A percentile compares a stretch with the other conserved stretches of the same genome.
Evolutionary conservation across 2,888 invertebrate species (phyloP).

Genomic region (Busseola fusca): DNA sequence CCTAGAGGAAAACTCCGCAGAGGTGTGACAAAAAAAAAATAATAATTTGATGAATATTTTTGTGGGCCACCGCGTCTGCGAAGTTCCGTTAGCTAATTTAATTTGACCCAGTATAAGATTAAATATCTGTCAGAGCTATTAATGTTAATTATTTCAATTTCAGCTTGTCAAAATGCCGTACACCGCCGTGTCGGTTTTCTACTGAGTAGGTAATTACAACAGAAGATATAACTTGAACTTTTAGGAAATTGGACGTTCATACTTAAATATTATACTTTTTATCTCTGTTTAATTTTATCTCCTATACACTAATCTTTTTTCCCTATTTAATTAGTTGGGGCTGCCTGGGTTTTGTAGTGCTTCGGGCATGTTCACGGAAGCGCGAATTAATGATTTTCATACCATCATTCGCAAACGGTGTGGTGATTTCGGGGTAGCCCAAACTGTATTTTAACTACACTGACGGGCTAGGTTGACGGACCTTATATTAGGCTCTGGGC

Average conservation of each 20-base stretch:
- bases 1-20: too few relatives aligned
- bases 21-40: neutral
- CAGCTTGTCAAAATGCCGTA: conserved; percentile 44
- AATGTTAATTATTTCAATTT: conserved; percentile 5
- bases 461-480: too few relatives aligned
- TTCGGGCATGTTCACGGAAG: too few relatives aligned
- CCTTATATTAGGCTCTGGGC: too few relatives aligned
- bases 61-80: neutral
- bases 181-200: conserved; percentile 34
- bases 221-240: neutral
- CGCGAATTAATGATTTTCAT: too few relatives aligned
- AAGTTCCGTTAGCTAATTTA: neutral
- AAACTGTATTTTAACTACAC: too few relatives aligned
- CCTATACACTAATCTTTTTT: neutral
- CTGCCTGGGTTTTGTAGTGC: too few relatives aligned
- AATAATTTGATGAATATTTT: neutral
- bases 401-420: too few relatives aligned
- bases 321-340: too few relatives aligned
- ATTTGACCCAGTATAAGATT: neutral
- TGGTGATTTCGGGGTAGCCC: too few relatives aligned
- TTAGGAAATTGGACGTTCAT: neutral
- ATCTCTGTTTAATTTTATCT: neutral
- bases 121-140: too few relatives aligned
- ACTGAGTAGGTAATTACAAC: conserved; percentile 13
- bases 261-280: neutral